Evolutionary conservation across 2,113 vertebrate species (phyloP), one percentile per base, ranked within the genome.

Genomic region (Eptesicus fuscus): DNA sequence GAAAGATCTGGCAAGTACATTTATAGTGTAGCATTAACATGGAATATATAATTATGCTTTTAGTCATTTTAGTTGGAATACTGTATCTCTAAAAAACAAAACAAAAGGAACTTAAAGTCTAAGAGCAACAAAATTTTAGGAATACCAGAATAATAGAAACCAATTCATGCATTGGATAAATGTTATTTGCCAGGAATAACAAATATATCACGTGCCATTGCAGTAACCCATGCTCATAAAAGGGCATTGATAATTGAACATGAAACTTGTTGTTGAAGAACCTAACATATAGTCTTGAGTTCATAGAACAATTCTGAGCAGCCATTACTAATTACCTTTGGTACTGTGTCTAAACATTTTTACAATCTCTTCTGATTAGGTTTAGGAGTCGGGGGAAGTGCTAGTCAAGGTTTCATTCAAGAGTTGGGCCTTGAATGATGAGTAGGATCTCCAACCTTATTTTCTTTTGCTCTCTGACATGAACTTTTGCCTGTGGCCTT

Each of bases 71-170:
- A 51, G 32, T 71, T 86, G 67, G 94, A 82, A 42, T 61, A 61
- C 78, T 61, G 53, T 84, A 30, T 67, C 32, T 82, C 47, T 85
- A 83, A 83, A 22, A 78, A 83, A 28, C 47, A 65, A 47, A 90
- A 96, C 63, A 51, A 74, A 49, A 6, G 25, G 37, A 93, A 32
- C 30, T 76, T 90, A 70, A 83, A 87, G 40, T 79, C 30, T 61
- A 93, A 90, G 51, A 90, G 53, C 42, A 78, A 74, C 63, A 78
- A 56, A 77, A 65, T 79, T 88, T 91, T 61, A 94, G 67, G 42
- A 92, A 91, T 47, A 80, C 20, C 30, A 84, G 82, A 70, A 53
- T 84, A 91, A 65, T 20, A 73, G 71, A 83, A 76, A 47, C 13
- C 16, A 74, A 40, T 73, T 80, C 12, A 76, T 87, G 13, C 13